Evolutionary conservation across 2,888 invertebrate genomes (phyloP).

Genomic region (Odontothrips loti): DNA sequence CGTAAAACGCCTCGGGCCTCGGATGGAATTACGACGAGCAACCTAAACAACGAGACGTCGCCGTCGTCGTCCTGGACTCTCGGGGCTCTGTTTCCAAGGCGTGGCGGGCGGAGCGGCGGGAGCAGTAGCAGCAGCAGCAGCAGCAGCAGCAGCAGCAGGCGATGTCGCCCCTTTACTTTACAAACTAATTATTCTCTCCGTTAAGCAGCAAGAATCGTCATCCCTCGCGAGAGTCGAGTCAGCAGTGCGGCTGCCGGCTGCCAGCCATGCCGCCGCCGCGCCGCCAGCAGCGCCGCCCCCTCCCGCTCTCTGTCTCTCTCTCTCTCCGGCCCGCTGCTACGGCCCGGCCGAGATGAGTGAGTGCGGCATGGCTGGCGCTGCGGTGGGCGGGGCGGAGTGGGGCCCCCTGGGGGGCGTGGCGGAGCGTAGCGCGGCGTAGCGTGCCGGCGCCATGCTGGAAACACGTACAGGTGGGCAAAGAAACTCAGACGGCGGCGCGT

Average conservation of each 20-base stretch:
- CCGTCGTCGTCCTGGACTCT: not conserved
- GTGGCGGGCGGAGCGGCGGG: not conserved
- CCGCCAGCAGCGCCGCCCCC: not conserved
- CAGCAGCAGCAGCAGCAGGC: not conserved
- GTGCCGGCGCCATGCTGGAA: not conserved
- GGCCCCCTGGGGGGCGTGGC: not conserved
- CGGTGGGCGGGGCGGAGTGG: not conserved
- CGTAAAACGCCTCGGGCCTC: too few relatives aligned
- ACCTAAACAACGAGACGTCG: not conserved
- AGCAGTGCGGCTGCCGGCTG: not conserved
- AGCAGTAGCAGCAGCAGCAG: not conserved
- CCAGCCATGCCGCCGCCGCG: too few relatives aligned
- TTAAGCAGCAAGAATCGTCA: conserved; percentile 20
- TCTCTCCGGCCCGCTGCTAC: not conserved
- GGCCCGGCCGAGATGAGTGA: conserved; percentile 5
- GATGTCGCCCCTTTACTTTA: conserved; percentile 21
- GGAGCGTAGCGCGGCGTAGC: not conserved
- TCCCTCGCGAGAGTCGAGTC: not conserved
- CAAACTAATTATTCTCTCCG: conserved; percentile 26
- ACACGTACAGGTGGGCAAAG: too few relatives aligned
- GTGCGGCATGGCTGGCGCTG: conserved; percentile 13
- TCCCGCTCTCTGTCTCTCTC: not conserved
- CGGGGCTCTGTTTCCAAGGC: not conserved
- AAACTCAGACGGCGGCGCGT: too few relatives aligned
- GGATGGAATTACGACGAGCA: too few relatives aligned